Evolutionary conservation across 2,888 invertebrate species (phyloP), one percentile per base, ranked within the genome.

Genomic region (Campopleginae sp.): DNA sequence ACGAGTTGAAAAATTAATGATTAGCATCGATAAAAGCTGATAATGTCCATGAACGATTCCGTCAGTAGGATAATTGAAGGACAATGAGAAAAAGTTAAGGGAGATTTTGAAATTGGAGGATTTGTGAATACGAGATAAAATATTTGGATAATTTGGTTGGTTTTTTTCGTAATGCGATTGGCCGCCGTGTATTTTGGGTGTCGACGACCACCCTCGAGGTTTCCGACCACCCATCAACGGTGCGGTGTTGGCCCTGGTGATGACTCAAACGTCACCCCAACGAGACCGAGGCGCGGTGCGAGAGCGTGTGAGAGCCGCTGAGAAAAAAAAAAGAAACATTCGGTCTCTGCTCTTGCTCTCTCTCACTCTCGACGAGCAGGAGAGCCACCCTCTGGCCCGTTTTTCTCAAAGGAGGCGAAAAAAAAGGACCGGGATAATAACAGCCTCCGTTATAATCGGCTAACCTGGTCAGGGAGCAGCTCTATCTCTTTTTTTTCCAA

Each of bases 391-490:
- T 74, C 71, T 48, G 68, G 77, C 31, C 63, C 78, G 81, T 85
- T 85, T 85, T 85, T 81, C 68, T 72, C 72, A 66, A 61, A 38
- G 42, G 68, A 23, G 54, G 65, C 42, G 51, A 33, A 82, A 82
- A 77, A 82, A 72, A 76, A 61, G 71, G 68, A 68, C 54, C 84
- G 81, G 75, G 88, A 88, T 88, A 88, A 88, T 88, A 88, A 87
- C 87, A 85, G 87, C 86, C 87, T 87, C 82, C 83, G 87, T 86
- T 87, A 87, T 88, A 85, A 88, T 88, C 88, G 86, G 84, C 84
- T 87, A 88, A 87, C 87, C 86, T 78, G 78, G 68, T 68, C 79
- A 70, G 80, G 42, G 78, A 77, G 77, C 68, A 38, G 80, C 46
- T 54, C 61, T n/a, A 38, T 76, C 65, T 33, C 72, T n/a, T 27